Percentiles rank a stretch among this genome's conserved stretches.
Conservation (phyloP, 2,113 vertebrate genomes). For the Pavo muticus region DNA sequence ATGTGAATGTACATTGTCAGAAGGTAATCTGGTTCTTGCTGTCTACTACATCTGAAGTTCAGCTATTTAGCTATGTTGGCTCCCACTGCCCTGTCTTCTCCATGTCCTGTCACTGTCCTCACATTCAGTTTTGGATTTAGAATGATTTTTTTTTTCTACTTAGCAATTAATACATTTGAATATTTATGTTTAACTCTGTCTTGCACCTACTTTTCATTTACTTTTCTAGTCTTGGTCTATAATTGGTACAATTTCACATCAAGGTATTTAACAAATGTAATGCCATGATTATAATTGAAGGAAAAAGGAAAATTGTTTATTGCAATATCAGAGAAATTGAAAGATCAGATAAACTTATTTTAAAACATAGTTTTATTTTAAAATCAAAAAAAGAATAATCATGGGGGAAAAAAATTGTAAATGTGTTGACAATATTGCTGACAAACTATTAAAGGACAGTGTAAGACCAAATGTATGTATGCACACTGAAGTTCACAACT, state of each 20-base stretch:
- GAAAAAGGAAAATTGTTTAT: not conserved
- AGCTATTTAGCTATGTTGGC: rapidly evolving
- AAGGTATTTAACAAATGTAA: not conserved
- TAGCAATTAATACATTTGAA: not conserved
- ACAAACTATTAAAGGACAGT: not conserved
- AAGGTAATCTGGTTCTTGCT: not conserved
- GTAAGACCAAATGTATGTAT: not conserved
- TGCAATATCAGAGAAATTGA: not conserved
- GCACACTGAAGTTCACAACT: not conserved
- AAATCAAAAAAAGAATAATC: not conserved
- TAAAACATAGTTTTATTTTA: not conserved
- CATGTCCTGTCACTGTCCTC: not conserved
- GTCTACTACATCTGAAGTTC: not conserved
- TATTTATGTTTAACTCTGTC: not conserved
- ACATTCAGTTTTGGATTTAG: not conserved
- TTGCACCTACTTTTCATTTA: not conserved
- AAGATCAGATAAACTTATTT: not conserved
- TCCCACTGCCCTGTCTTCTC: not conserved
- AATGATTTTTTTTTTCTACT: not conserved
- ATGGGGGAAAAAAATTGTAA: not conserved
- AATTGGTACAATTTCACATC: not conserved
- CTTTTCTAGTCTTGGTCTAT: not conserved
- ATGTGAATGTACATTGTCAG: not conserved
- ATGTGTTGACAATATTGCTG: not conserved
- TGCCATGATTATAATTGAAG: not conserved